Percentiles rank a stretch among this genome's conserved stretches.
phyloP scores from a whole-genome alignment of 2,888 invertebrate species.

The Drosophila parthenogenetica region DNA sequence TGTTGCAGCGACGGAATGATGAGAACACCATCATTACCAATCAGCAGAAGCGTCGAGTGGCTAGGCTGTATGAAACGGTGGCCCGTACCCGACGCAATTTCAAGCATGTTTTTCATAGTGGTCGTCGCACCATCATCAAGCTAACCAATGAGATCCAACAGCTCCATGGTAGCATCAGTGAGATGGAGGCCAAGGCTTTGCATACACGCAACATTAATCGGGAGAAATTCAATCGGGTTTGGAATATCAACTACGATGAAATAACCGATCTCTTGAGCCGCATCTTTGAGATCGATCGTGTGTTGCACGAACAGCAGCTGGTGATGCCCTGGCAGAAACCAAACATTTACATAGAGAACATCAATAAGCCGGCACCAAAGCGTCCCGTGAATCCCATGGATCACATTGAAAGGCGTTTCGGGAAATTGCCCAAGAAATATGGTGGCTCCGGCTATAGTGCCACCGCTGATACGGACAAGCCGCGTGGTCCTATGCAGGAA shows the following conservation, averaged over 20 bases:
- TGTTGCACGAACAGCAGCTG: conserved; percentile 88
- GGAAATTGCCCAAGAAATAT: conserved; percentile 49
- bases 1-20: conserved; percentile 94
- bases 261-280: conserved; percentile 86
- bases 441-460: conserved; percentile 26
- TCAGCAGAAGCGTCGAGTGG: conserved; percentile 91
- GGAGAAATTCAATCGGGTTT: conserved; percentile 85
- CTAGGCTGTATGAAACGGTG: conserved; percentile 91
- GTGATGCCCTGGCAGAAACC: conserved; percentile 87
- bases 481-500: conserved; percentile 39
- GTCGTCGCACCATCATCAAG: conserved; percentile 88
- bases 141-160: conserved; percentile 89
- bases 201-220: conserved; percentile 86
- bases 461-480: conserved; percentile 12
- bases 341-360: conserved; percentile 63
- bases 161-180: conserved; percentile 88
- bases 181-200: conserved; percentile 89
- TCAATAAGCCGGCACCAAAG: conserved; percentile 49
- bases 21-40: conserved; percentile 93
- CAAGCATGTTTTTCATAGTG: conserved; percentile 88
- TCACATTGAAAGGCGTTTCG: conserved; percentile 47
- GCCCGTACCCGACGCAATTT: conserved; percentile 89
- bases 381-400: conserved; percentile 40
- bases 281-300: conserved; percentile 87
- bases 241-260: conserved; percentile 87